These are phyloP conservation scores for Rissa tridactyla DNA, from an alignment of 2,113 vertebrate species.

Conservation along the genomic window DNA sequence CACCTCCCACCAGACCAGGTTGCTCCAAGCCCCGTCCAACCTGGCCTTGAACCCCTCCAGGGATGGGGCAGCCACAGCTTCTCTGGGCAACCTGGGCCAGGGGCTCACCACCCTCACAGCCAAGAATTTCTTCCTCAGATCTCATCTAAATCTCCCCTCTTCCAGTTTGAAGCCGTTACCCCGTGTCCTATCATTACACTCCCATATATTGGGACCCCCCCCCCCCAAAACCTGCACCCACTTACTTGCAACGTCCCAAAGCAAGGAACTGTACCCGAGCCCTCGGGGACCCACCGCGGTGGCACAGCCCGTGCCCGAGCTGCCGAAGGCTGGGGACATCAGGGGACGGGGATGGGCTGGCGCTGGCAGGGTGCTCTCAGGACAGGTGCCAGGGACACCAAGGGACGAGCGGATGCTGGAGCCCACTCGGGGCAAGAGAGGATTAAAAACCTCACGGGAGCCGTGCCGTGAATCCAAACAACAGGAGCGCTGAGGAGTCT, in stretches of 20 bases:
- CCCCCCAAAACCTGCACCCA: background rate
- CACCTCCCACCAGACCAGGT: too few relatives aligned
- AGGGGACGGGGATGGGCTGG: background rate
- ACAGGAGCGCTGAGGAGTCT: background rate
- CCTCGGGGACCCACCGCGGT: fast-evolving
- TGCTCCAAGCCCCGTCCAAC: too few relatives aligned
- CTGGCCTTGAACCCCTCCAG: too few relatives aligned
- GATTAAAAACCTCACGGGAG: background rate
- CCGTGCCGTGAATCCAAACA: background rate
- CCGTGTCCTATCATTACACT: too few relatives aligned
- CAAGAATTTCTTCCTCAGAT: too few relatives aligned
- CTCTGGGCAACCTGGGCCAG: too few relatives aligned
- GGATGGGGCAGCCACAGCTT: too few relatives aligned
- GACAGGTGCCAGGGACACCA: background rate
- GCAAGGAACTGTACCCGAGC: background rate
- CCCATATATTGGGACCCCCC: too few relatives aligned
- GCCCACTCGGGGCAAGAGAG: background rate
- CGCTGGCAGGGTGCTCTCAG: background rate
- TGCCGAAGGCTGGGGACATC: background rate
- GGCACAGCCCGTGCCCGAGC: background rate
- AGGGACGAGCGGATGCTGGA: background rate
- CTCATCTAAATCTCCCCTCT: too few relatives aligned
- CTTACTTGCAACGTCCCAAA: background rate
- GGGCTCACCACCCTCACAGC: too few relatives aligned
- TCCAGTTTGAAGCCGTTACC: too few relatives aligned